Evolutionary conservation across 2,888 invertebrate species (phyloP).

Genomic region (Epinotia bilunana): DNA sequence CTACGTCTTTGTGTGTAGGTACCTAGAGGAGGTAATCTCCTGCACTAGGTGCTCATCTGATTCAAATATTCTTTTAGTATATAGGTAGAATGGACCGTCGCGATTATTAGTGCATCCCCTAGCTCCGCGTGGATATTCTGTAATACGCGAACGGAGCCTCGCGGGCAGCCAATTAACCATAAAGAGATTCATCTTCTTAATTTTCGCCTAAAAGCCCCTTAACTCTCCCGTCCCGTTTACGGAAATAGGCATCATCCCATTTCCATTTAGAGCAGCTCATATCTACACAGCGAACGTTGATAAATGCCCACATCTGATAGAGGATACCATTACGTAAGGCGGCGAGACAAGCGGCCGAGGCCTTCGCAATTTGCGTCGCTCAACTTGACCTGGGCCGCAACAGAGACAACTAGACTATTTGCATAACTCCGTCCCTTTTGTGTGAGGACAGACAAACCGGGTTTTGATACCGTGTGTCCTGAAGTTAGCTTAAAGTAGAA

Average conservation of each 20-base stretch:
- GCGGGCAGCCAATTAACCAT: too few species aligned
- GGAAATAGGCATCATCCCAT: neutral
- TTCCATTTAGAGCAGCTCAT: conserved; percentile 6
- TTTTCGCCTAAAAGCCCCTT: neutral
- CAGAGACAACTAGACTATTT: conserved; percentile 23
- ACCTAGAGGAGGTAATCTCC: too few species aligned
- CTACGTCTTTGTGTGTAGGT: too few species aligned
- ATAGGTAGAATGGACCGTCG: too few species aligned
- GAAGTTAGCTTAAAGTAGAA: neutral
- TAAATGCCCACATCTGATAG: conserved; percentile 12
- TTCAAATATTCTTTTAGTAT: too few species aligned
- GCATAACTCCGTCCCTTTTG: conserved; percentile 21
- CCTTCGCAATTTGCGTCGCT: conserved; percentile 26
- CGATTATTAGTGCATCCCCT: too few species aligned
- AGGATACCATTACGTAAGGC: conserved; percentile 25
- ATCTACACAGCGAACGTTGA: neutral
- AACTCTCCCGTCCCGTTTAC: neutral
- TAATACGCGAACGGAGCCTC: too few species aligned
- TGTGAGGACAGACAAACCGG: conserved; percentile 6
- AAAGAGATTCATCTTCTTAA: neutral
- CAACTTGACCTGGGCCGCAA: conserved; percentile 20
- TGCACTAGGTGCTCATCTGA: too few species aligned
- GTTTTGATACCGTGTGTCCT: neutral
- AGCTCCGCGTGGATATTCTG: too few species aligned
- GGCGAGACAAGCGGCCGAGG: conserved; percentile 15